Evolutionary conservation across 53 echinoderm and acorn worm species (phyloP), one percentile per base, ranked within the genome.

Genomic region (Antedon mediterranea): DNA sequence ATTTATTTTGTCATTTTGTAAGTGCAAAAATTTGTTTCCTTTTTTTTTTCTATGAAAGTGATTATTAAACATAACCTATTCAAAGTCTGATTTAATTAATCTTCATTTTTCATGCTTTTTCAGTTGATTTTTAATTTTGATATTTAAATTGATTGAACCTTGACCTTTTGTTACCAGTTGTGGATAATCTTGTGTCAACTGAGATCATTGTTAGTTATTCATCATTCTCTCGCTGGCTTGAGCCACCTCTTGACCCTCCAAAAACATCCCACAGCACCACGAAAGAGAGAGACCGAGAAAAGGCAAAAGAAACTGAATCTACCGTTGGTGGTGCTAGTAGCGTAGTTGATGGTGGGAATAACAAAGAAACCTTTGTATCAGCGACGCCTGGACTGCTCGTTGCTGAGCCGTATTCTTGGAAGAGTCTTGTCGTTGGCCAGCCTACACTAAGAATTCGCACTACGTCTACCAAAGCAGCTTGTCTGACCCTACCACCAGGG

Each of bases 371-470:
- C 15, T 57, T 30, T 31, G 28, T 78, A 28, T 86, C 92, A 0
- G 84, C 82, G 28, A 79, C 88, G 6, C 89, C 98, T 3, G 98
- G 98, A 28, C 80, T 97, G 31, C 83, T 97, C 73, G 98, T 97
- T 33, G 98, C 98, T 42, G 98, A 97, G 41, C 98, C 98, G 0
- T 97, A 97, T 82, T 97, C 98, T 72, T 97, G 98, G 98, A 97
- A 97, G 90, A 97, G 98, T 43, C 87, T 97, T 70, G 86, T 97
- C n/a, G 98, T 97, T 9, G 98, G 98, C 7, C 92, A 97, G 71
- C 98, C 98, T 14, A 86, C 92, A 43, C 79, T 97, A 4, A 84
- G 98, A 43, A 92, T 97, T 43, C 89, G 98, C 29, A 89, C 92
- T 28, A 97, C 98, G 18, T 97, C 88, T 30, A 88, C 92, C 57